Conservation (phyloP, 2,888 invertebrate genomes). For the Spilosoma lubricipeda region DNA sequence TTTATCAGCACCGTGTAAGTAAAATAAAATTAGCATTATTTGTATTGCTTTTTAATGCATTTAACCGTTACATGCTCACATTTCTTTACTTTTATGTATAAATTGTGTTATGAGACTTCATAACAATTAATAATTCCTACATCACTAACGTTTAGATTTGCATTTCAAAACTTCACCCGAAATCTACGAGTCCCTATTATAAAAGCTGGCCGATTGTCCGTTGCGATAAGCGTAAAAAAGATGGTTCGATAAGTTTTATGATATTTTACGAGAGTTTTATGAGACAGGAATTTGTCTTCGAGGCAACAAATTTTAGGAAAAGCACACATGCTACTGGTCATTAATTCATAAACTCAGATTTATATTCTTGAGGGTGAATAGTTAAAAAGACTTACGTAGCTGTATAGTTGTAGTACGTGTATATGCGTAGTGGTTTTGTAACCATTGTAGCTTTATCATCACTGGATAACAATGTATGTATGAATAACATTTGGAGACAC, state of each 20-base stretch:
- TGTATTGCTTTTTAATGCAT: background rate
- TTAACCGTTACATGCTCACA: background rate
- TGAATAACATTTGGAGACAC: background rate
- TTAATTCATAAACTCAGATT: constrained; percentile 19
- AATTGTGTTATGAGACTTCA: background rate
- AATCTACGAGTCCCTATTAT: constrained; percentile 23
- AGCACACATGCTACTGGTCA: constrained; percentile 43
- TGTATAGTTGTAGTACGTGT: background rate
- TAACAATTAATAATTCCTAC: constrained; percentile 1
- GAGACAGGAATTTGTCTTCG: constrained; percentile 46
- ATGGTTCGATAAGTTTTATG: constrained; percentile 44
- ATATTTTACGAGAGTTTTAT: constrained; percentile 51
- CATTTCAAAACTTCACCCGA: constrained; percentile 12
- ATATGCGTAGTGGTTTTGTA: background rate
- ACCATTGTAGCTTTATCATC: background rate
- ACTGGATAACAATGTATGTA: background rate
- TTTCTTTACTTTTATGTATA: background rate
- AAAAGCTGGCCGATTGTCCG: constrained; percentile 26
- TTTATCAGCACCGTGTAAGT: background rate
- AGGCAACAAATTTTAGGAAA: constrained; percentile 48
- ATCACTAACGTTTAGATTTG: constrained; percentile 10
- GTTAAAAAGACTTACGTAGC: background rate
- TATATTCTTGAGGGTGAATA: constrained; percentile 26
- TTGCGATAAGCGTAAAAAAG: constrained; percentile 32
- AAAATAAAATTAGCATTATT: background rate